These are phyloP conservation scores for Pseudolaguvia tuberculata DNA, from an alignment of 2,113 vertebrate genomes.

Conservation along the genomic window DNA sequence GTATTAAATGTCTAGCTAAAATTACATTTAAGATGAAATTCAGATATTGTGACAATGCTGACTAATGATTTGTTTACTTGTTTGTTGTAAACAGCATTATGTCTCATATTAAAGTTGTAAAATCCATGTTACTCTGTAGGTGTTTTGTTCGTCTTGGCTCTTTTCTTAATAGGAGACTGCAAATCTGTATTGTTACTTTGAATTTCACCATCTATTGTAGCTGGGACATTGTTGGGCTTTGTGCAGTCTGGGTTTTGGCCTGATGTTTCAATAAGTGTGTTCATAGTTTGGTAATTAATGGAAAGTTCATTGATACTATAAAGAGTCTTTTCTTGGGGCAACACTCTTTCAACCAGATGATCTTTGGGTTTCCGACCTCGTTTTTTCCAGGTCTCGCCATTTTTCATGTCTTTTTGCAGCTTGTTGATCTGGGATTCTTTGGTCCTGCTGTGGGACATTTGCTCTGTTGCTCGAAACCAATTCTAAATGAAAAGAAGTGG, in stretches of 20 bases:
- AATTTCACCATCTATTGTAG: too few species aligned
- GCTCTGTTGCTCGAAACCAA: slow-evolving; percentile 87
- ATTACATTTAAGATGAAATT: slow-evolving; percentile 42
- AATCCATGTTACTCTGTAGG: slow-evolving; percentile 60
- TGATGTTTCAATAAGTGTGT: slow-evolving; percentile 41
- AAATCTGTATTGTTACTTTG: slow-evolving; percentile 60
- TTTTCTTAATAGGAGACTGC: slow-evolving; percentile 52
- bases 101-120: slow-evolving; percentile 49
- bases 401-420: slow-evolving; percentile 72
- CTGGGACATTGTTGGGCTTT: slow-evolving; percentile 49
- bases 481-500: slow-evolving; percentile 69
- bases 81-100: slow-evolving; percentile 48
- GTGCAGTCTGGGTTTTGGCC: slow-evolving; percentile 40
- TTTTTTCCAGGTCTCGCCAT: slow-evolving; percentile 76
- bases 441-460: slow-evolving; percentile 73
- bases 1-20: slow-evolving; percentile 50
- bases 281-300: slow-evolving; percentile 47
- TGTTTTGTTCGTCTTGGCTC: slow-evolving; percentile 64
- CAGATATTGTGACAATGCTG: slow-evolving; percentile 53
- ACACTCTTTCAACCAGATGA: slow-evolving; percentile 56
- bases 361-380: slow-evolving; percentile 91
- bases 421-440: slow-evolving; percentile 64
- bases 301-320: slow-evolving; percentile 39
- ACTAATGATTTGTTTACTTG: slow-evolving; percentile 46
- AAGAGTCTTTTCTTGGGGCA: slow-evolving; percentile 60